Evolutionary conservation across 2,888 invertebrate genomes (phyloP).

Genomic region (Dasysyrphus albostriatus): DNA sequence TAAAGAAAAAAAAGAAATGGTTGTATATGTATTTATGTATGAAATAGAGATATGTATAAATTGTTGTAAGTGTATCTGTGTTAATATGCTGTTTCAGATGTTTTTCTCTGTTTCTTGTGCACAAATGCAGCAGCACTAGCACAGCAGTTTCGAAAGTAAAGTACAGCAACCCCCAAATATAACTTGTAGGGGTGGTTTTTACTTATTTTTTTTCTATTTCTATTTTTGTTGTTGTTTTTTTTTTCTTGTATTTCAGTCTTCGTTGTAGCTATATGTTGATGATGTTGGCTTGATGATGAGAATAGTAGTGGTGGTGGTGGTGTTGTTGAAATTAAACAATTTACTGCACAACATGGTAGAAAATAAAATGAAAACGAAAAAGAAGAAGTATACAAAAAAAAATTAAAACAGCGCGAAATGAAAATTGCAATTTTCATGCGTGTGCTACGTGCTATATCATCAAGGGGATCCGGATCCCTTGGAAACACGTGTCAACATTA

Average conservation of each 20-base stretch:
- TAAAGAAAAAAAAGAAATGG: slow-evolving; percentile 19
- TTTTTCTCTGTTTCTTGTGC: slow-evolving; percentile 57
- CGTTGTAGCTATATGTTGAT: not conserved
- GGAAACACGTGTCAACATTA: slow-evolving; percentile 70
- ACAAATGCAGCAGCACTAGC: slow-evolving; percentile 59
- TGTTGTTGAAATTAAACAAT: slow-evolving; percentile 67
- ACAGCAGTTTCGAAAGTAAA: slow-evolving; percentile 13
- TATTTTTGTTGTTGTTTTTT: too few relatives aligned
- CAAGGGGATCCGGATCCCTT: slow-evolving; percentile 42
- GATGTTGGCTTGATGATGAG: slow-evolving; percentile 17
- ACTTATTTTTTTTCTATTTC: slow-evolving; percentile 23
- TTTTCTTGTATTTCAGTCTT: slow-evolving; percentile 1
- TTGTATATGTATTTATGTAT: not conserved
- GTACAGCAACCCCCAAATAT: slow-evolving; percentile 67
- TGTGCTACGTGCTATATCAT: slow-evolving; percentile 49
- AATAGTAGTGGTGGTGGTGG: slow-evolving; percentile 49
- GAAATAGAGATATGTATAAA: not conserved
- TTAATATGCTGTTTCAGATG: slow-evolving; percentile 63
- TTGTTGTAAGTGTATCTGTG: slow-evolving; percentile 34
- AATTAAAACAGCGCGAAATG: slow-evolving; percentile 52
- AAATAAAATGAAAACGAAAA: slow-evolving; percentile 24
- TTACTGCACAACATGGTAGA: slow-evolving; percentile 49
- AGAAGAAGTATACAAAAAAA: not conserved
- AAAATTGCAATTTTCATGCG: slow-evolving; percentile 72
- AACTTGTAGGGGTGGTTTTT: slow-evolving; percentile 69